phyloP scores from a whole-genome alignment of 2,113 vertebrate genomes.

The Eurystomus gularis region DNA sequence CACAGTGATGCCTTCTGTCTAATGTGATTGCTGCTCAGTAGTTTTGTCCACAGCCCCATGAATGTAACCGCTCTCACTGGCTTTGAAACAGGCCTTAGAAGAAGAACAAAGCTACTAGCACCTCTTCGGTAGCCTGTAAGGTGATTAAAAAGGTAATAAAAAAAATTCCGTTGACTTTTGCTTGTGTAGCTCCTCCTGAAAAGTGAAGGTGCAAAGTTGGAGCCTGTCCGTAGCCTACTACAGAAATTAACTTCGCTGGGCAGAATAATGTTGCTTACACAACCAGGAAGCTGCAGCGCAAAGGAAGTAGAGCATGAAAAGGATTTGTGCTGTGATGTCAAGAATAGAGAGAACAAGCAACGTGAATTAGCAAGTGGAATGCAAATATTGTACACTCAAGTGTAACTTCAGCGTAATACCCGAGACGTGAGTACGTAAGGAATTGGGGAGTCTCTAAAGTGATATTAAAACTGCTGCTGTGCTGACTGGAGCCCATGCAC shows the following conservation, averaged over 20 bases:
- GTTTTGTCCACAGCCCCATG: not conserved
- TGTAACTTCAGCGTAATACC: not conserved
- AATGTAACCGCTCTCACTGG: not conserved
- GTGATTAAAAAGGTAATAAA: not conserved
- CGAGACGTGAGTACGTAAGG: not conserved
- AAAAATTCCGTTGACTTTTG: not conserved
- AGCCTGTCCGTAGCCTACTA: not conserved
- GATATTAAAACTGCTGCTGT: not conserved
- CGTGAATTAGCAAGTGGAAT: slow-evolving; percentile 61
- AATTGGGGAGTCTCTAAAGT: slow-evolving; percentile 7
- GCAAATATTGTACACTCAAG: slow-evolving; percentile 59
- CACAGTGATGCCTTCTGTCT: not conserved
- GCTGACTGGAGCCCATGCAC: not conserved
- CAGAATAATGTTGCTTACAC: slow-evolving; percentile 55
- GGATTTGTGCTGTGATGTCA: slow-evolving; percentile 69
- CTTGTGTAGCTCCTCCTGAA: not conserved
- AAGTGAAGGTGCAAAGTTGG: not conserved
- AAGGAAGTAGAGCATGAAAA: slow-evolving; percentile 72
- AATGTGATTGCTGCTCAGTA: not conserved
- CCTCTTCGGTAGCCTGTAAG: not conserved
- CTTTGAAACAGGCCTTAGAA: not conserved
- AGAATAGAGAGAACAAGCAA: slow-evolving; percentile 65
- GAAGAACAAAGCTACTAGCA: not conserved
- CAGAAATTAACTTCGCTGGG: slow-evolving; percentile 19
- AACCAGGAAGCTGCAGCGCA: slow-evolving; percentile 13